phyloP scores from a whole-genome alignment of 2,888 invertebrate genomes.

The Nymphalis c-album region DNA sequence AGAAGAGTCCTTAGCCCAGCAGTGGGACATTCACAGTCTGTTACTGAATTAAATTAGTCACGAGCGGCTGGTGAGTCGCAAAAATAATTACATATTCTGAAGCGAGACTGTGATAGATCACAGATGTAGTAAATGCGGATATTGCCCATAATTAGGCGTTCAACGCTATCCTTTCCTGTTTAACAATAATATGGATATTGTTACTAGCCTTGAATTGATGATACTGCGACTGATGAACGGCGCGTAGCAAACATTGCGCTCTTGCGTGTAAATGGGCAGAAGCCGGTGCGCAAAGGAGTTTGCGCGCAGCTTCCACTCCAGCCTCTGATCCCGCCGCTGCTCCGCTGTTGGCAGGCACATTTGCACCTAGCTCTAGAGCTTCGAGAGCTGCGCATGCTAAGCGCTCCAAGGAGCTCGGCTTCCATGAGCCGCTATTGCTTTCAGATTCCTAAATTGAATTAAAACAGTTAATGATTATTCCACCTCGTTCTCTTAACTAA shows the following conservation, averaged over 20 bases:
- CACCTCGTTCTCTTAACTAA: too few relatives aligned
- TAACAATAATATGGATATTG: too few relatives aligned
- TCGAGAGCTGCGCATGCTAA: constrained; percentile 74
- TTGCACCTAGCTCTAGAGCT: constrained; percentile 68
- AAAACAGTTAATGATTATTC: not conserved
- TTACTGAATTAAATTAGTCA: too few relatives aligned
- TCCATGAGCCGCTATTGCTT: constrained; percentile 57
- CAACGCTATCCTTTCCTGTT: too few relatives aligned
- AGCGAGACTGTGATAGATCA: too few relatives aligned
- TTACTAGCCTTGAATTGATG: constrained; percentile 89
- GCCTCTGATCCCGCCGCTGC: constrained; percentile 57
- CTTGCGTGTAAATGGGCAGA: constrained; percentile 68
- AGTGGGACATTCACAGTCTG: too few relatives aligned
- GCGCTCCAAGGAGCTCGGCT: constrained; percentile 71
- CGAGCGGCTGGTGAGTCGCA: too few relatives aligned
- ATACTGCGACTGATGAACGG: constrained; percentile 88
- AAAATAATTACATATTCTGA: too few relatives aligned
- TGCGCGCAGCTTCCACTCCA: constrained; percentile 61
- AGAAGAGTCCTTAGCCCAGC: too few relatives aligned
- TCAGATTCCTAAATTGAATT: constrained; percentile 57
- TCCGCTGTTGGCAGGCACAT: constrained; percentile 47
- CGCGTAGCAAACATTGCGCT: constrained; percentile 91
- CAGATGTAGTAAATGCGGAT: too few relatives aligned
- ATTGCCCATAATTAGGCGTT: too few relatives aligned
- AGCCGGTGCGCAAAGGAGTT: constrained; percentile 73